Evolutionary conservation across 2,888 invertebrate species (phyloP), one percentile per base, ranked within the genome.

Genomic region (Tetramorium bicarinatum): DNA sequence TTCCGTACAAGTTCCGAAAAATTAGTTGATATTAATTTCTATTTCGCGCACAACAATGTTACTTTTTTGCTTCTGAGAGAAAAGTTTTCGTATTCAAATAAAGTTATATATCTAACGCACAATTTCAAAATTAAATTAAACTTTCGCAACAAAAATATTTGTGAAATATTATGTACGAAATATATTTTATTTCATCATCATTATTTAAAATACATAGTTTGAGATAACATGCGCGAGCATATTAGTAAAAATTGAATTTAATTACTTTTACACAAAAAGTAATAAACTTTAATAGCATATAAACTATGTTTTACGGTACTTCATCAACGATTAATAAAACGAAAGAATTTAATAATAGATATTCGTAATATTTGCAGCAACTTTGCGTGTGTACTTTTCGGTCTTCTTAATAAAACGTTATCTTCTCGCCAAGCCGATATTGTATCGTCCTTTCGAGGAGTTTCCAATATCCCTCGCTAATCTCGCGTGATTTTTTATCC

Each of bases 401-500:
- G 29, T 34, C 34, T 38, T 79, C 47, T 59, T 38, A 49, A 72
- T n/a, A 72, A 47, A 80, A 72, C 41, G 38, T 66, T 25, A 56
- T 47, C 38, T 21, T 38, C 18, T 18, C 74, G 9, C 47, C 71
- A 47, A 61, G 13, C 25, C 74, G 21, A 13, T 25, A 18, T 25
- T 47, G 54, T 54, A 44, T 54, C 69, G 56, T 44, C 59, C 25
- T 59, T 59, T 49, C 79, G 34, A 71, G 38, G 21, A 80, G 59
- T 80, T 80, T 72, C 79, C 79, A 61, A 80, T 80, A 80, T 72
- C 47, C 74, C n/a, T 38, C 59, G 47, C 79, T 80, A 80, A 80
- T 80, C 79, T 80, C 79, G 47, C 74, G 74, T 80, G 79, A 72
- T 80, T 80, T 80, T 80, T 80, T 80, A 80, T 72, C 79, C 74